Percentiles rank a stretch among this genome's conserved stretches.
Evolutionary conservation across 2,113 vertebrate species (phyloP).

Genomic region (Merops nubicus): DNA sequence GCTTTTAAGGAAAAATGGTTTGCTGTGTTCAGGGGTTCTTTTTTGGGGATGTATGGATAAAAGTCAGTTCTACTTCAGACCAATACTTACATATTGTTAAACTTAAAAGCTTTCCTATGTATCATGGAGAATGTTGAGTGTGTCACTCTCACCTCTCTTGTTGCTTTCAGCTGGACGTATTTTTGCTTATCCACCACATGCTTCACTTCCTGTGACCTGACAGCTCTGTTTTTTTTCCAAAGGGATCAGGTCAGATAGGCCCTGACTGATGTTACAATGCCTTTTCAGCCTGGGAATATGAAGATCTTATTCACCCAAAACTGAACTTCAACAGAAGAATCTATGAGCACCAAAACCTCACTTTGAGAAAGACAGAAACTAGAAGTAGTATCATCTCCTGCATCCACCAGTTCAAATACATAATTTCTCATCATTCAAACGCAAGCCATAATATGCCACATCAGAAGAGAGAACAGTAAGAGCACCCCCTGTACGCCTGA

Average conservation of each 20-base stretch:
- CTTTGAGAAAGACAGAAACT: background rate
- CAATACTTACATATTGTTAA: background rate
- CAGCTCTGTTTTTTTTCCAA: background rate
- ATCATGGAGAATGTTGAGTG: accelerated
- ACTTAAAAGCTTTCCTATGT: background rate
- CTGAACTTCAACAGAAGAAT: background rate
- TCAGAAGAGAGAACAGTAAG: background rate
- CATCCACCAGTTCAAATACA: background rate
- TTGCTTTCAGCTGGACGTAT: accelerated
- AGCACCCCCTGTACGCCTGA: background rate
- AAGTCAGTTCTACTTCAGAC: background rate
- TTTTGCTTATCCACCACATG: background rate
- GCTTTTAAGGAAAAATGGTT: no score
- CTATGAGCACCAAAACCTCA: background rate
- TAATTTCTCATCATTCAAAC: background rate
- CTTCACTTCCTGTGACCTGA: background rate
- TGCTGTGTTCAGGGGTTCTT: background rate
- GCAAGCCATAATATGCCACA: background rate
- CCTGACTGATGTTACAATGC: background rate
- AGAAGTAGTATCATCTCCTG: background rate
- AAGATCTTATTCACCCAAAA: background rate
- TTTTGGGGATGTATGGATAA: background rate
- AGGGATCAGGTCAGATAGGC: background rate
- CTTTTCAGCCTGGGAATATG: background rate
- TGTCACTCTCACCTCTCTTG: background rate